Percentiles rank a stretch among this genome's conserved stretches.
Evolutionary conservation across 2,113 vertebrate species (phyloP).

Genomic region (Chaetorhynchus papuensis): DNA sequence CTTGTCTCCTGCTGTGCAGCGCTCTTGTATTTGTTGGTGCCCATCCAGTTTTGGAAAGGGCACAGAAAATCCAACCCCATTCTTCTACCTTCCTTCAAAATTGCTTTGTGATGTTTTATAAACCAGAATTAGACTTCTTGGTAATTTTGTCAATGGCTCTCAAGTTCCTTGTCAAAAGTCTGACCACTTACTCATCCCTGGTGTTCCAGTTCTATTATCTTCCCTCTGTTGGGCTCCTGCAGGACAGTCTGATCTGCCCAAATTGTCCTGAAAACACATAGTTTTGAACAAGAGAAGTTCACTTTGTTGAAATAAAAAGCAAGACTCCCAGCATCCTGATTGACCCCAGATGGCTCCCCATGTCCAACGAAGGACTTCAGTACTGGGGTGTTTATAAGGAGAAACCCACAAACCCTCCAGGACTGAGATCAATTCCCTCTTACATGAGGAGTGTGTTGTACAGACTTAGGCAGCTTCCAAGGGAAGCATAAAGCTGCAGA

Average conservation of each 20-base stretch:
- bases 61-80: neutral
- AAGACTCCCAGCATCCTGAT: neutral
- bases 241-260: neutral
- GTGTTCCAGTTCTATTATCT: neutral
- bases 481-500: neutral
- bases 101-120: neutral
- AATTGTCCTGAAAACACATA: neutral
- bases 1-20: neutral
- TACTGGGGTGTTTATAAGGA: neutral
- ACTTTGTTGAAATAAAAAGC: neutral
- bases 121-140: neutral
- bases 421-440: neutral
- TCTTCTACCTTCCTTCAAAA: neutral
- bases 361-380: neutral
- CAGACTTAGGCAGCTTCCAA: rapidly evolving
- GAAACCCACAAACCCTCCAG: neutral
- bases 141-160: neutral
- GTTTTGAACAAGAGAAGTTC: neutral
- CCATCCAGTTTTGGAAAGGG: neutral
- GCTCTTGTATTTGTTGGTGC: neutral
- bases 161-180: neutral
- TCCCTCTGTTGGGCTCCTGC: neutral
- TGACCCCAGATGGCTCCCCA: neutral
- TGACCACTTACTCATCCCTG: neutral
- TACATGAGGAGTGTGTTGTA: neutral